These are phyloP conservation scores for Thereva unica DNA, from an alignment of 2,888 invertebrate species.

Conservation along the genomic window DNA sequence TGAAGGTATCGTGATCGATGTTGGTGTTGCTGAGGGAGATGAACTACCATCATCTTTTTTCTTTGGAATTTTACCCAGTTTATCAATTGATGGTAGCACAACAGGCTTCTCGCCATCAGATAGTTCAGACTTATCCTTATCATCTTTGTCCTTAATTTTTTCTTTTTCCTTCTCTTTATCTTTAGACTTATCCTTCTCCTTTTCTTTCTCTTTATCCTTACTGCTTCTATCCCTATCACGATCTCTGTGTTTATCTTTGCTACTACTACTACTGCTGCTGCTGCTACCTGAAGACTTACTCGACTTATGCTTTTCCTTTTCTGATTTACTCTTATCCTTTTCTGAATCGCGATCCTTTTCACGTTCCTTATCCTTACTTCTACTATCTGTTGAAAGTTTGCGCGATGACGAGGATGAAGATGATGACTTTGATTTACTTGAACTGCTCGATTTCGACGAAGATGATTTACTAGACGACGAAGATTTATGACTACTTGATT, in stretches of 20 bases:
- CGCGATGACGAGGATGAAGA: constrained; percentile 47
- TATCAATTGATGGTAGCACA: constrained; percentile 69
- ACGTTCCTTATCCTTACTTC: constrained; percentile 61
- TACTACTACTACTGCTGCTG: constrained; percentile 52
- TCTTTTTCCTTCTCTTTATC: constrained; percentile 48
- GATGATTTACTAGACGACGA: constrained; percentile 45
- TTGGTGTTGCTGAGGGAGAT: constrained; percentile 46
- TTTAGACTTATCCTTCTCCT: constrained; percentile 42
- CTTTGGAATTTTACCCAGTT: constrained; percentile 79
- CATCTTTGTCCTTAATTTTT: constrained; percentile 41
- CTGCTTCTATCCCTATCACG: constrained; percentile 41
- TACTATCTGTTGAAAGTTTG: constrained; percentile 47
- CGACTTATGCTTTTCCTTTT: constrained; percentile 44
- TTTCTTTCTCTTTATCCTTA: constrained; percentile 43
- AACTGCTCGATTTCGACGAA: constrained; percentile 47
- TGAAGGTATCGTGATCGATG: constrained; percentile 55
- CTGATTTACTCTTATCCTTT: constrained; percentile 41
- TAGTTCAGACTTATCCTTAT: constrained; percentile 55
- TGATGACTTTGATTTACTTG: constrained; percentile 48
- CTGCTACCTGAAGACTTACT: constrained; percentile 26
- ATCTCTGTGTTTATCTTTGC: constrained; percentile 48
- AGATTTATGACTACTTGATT: constrained; percentile 43
- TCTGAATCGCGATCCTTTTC: constrained; percentile 55
- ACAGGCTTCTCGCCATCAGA: constrained; percentile 71
- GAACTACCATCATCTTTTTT: constrained; percentile 58